A percentile compares a stretch with the other conserved stretches of the same genome.
These are phyloP conservation scores for Acipenser oxyrinchus DNA, from an alignment of 2,797 vertebrate genomes.

Conservation along the genomic window DNA sequence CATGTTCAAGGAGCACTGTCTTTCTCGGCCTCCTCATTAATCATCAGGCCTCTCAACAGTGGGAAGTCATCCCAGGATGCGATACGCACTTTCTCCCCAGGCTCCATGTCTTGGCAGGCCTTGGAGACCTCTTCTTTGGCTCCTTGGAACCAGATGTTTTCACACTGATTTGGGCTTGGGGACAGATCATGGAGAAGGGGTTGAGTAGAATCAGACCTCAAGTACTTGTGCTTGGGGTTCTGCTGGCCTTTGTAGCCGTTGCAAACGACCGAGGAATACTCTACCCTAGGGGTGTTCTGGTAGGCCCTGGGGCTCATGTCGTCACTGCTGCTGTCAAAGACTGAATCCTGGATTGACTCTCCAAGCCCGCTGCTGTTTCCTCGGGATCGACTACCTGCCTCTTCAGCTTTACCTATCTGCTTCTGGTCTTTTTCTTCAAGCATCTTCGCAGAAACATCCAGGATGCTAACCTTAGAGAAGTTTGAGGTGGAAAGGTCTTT, in stretches of 20 bases:
- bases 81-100: conserved; percentile 18
- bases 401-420: conserved; percentile 30
- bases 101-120: conserved; percentile 18
- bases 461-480: conserved; percentile 58
- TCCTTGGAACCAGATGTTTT: conserved; percentile 59
- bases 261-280: conserved; percentile 76
- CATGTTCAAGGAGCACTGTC: conserved; percentile 15
- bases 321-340: conserved; percentile 37
- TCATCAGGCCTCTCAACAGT: conserved; percentile 67
- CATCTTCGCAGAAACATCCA: conserved; percentile 47
- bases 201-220: conserved; percentile 78
- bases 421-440: conserved; percentile 35
- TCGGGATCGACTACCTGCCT: conserved; percentile 31
- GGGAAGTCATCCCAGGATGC: conserved; percentile 71
- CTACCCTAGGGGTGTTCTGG: conserved; percentile 39
- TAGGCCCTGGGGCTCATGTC: conserved; percentile 32
- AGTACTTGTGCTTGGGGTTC: conserved; percentile 37
- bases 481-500: conserved; percentile 47
- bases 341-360: conserved; percentile 47
- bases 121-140: conserved; percentile 32
- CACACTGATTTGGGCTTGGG: conserved; percentile 65
- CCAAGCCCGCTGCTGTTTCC: conserved; percentile 31
- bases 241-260: conserved; percentile 48
- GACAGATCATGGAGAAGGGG: conserved; percentile 65
- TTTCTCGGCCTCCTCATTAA: conserved; percentile 47